Base-by-base conservation (phyloP, 2,797 vertebrate species). In the Poliocrania exsul region DNA sequence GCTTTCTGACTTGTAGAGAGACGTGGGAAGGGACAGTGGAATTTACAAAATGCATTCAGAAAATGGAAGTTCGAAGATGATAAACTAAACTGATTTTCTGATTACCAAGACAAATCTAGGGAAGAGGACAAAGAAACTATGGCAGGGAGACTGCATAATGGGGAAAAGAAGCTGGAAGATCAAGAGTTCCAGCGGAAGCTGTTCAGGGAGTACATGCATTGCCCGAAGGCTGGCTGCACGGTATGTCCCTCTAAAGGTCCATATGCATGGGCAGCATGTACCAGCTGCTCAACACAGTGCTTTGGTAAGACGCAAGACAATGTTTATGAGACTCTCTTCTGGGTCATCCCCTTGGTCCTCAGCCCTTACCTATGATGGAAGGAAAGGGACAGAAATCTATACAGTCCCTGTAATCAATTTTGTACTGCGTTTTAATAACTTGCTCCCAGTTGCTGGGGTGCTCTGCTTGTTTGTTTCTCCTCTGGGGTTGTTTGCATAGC, bases 71-170 rank as follows among this genome's bases (percentile, higher is more conserved):
- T 92, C 0, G 62, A 97, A 96, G 95, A 96, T 81, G 87, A 79
- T 81, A 91, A 95, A 75, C 62, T 95, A 90, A 94, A 94, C 77
- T 96, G 95, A 93, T 92, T 91, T 93, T 95, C 82, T 95, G 89
- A 90, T 90, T 97, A 82, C 57, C 94, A 86, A 96, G 92, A 90
- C 62, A 90, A 97, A 42, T 93, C 89, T 95, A 96, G 95, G 95
- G 80, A 96, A 96, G 95, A 96, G 73, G 85, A 97, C 70, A 95
- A 91, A 96, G 72, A 96, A 96, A 78, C 95, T 95, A 96, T 97
- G 95, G 85, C 91, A 96, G 92, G 93, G 94, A 96, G 92, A 94
- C 95, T 93, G 70, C 95, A 72, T 95, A 94, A 92, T 90, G 92
- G 95, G 92, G 93, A 92, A 95, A 94, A 95, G 95, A 97, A 93